These are phyloP conservation scores for Coronaproctus castanopsis DNA, from an alignment of 2,888 invertebrate genomes.

Conservation along the genomic window DNA sequence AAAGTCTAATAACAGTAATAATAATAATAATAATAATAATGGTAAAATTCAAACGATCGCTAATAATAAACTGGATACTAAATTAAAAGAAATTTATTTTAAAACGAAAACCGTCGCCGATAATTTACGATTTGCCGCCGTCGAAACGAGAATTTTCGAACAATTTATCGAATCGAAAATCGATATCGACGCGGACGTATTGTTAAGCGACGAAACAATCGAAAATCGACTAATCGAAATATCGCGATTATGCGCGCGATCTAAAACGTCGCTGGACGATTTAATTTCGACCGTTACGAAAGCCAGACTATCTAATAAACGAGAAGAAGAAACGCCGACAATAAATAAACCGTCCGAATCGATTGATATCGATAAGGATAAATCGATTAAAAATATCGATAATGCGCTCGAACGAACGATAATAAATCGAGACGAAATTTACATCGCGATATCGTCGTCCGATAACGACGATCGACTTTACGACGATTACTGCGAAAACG, in stretches of 20 bases:
- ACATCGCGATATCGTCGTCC: neutral
- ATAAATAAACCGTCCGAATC: neutral
- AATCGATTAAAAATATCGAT: neutral
- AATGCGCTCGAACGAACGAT: neutral
- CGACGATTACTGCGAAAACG: too few relatives aligned
- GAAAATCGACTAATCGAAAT: neutral
- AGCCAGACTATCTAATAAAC: neutral
- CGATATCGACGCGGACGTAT: neutral
- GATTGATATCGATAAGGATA: neutral
- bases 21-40: neutral
- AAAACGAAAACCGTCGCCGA: neutral
- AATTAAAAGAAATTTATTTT: neutral
- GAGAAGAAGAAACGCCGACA: neutral
- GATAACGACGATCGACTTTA: too few relatives aligned
- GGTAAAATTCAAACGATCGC: too few relatives aligned
- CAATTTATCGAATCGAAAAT: neutral
- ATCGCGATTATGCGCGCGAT: neutral
- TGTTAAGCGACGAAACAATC: neutral
- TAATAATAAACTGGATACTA: neutral
- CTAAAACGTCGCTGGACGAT: neutral
- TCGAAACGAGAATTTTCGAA: neutral
- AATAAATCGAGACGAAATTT: neutral
- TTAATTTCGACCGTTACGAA: neutral
- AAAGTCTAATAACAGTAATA: neutral
- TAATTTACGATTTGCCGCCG: neutral